Conservation (phyloP, 53 echinoderm and acorn worm genomes). For the Echinarachnius parma region DNA sequence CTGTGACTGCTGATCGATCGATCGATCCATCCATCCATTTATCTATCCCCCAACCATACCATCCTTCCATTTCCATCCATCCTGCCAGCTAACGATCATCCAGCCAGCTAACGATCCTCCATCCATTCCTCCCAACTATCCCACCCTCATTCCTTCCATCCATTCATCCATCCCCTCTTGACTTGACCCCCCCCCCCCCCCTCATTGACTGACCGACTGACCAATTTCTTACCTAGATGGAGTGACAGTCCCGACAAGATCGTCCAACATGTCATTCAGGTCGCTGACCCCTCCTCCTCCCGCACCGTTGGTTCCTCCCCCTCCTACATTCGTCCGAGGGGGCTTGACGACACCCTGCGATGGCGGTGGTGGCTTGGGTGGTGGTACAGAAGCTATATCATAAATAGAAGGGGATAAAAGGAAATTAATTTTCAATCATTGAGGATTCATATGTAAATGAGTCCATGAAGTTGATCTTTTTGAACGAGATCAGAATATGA, state of each 20-base stretch:
- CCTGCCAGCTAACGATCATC: background rate
- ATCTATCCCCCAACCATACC: too few relatives aligned
- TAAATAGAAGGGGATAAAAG: too few relatives aligned
- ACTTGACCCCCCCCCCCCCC: background rate
- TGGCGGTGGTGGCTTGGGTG: conserved; percentile 38
- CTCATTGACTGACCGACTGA: background rate
- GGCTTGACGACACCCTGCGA: conserved; percentile 18
- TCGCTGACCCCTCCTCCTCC: conserved; percentile 46
- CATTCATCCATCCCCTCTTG: background rate
- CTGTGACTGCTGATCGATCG: too few relatives aligned
- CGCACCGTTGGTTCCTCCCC: conserved; percentile 18
- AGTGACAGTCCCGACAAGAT: conserved; percentile 38
- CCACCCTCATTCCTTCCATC: too few relatives aligned
- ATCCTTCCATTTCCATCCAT: too few relatives aligned
- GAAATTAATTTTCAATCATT: too few relatives aligned
- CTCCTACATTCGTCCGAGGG: conserved; percentile 34
- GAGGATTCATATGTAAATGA: too few relatives aligned
- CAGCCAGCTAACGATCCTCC: too few relatives aligned
- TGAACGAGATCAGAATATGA: too few relatives aligned
- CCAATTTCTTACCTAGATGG: conserved; percentile 15
- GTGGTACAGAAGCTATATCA: conserved; percentile 22
- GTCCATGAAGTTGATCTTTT: too few relatives aligned
- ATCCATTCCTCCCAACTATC: too few relatives aligned
- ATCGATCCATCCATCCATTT: too few relatives aligned
- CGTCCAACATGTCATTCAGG: conserved; percentile 43